These are phyloP conservation scores for Neodiprion lecontei DNA, from an alignment of 1,140 invertebrate species.

Conservation along the genomic window DNA sequence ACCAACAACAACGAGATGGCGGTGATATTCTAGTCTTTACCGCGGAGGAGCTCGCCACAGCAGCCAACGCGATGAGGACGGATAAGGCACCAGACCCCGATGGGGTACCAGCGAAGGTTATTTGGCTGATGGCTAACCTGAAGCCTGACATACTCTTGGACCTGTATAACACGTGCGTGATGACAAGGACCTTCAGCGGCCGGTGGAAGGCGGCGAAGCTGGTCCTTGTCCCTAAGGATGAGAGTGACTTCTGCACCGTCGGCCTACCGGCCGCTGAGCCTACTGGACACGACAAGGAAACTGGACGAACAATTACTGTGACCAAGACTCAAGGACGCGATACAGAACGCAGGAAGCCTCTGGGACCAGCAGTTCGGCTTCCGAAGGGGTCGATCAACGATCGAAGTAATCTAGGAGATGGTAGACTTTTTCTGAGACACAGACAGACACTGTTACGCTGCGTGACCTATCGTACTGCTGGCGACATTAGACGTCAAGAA, in stretches of 20 bases:
- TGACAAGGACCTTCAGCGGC: slow-evolving; percentile 15
- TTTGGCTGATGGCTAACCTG: neutral
- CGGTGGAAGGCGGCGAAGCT: slow-evolving; percentile 30
- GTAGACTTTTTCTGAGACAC: too few relatives aligned
- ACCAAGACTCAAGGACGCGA: neutral
- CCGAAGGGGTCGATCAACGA: slow-evolving; percentile 22
- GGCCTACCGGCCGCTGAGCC: slow-evolving; percentile 15
- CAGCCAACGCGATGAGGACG: neutral
- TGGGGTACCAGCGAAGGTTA: neutral
- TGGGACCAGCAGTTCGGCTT: neutral
- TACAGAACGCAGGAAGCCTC: too few relatives aligned
- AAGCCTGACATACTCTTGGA: neutral
- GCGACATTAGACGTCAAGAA: slow-evolving; percentile 23
- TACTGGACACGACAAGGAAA: neutral
- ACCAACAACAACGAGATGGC: neutral
- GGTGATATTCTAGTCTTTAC: neutral
- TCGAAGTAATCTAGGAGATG: neutral
- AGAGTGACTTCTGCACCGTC: slow-evolving; percentile 15
- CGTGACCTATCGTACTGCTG: neutral
- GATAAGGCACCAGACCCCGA: neutral
- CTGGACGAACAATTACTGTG: slow-evolving; percentile 16
- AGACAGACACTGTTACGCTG: too few relatives aligned
- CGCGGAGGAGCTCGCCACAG: neutral
- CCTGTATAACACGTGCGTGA: slow-evolving; percentile 20
- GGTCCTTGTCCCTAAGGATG: slow-evolving; percentile 27